A percentile compares a stretch with the other conserved stretches of the same genome.
phyloP scores from a whole-genome alignment of 2,797 vertebrate genomes.

The Valencia hispanica region DNA sequence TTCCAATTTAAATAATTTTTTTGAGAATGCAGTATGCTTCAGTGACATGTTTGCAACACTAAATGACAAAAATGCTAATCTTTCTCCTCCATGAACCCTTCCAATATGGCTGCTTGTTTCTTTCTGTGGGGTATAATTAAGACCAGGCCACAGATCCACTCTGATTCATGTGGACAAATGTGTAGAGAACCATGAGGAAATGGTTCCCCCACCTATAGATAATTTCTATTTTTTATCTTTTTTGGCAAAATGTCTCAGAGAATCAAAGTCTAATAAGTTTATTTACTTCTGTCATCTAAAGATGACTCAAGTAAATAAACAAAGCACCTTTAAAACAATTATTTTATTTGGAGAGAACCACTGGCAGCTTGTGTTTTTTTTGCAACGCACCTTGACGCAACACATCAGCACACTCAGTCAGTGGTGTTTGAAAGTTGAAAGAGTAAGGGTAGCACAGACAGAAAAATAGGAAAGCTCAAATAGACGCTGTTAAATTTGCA shows the following conservation, averaged over 20 bases:
- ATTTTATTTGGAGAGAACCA: neutral
- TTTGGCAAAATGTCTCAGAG: neutral
- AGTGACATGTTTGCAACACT: neutral
- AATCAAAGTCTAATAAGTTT: neutral
- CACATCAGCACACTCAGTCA: too few species aligned
- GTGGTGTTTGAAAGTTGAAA: too few species aligned
- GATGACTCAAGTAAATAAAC: neutral
- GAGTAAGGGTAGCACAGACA: too few species aligned
- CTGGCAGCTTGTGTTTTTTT: too few species aligned
- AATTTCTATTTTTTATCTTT: neutral
- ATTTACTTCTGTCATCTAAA: neutral
- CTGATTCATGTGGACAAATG: neutral
- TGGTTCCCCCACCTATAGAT: too few species aligned
- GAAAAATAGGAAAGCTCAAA: too few species aligned
- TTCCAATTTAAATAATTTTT: neutral
- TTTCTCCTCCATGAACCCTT: neutral
- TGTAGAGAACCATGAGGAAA: too few species aligned
- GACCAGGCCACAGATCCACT: neutral
- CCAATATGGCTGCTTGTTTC: neutral
- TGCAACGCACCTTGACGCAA: too few species aligned
- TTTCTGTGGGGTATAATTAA: neutral
- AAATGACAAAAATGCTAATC: neutral
- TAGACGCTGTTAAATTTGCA: too few species aligned
- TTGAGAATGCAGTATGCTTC: neutral
- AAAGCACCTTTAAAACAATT: neutral